Evolutionary conservation across 2,888 invertebrate genomes (phyloP).

Genomic region (Laothoe populi): DNA sequence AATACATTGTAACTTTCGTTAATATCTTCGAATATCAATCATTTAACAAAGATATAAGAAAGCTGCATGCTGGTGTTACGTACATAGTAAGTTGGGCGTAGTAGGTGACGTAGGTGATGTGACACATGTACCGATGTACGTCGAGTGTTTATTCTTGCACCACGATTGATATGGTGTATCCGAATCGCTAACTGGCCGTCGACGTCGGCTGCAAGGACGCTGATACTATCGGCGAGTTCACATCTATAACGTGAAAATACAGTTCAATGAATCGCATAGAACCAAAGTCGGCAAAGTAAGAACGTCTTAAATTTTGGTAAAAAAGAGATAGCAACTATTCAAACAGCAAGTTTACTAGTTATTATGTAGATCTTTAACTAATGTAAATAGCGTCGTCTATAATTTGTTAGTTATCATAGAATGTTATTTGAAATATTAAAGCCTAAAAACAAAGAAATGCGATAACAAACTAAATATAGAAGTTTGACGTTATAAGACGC

Average conservation of each 20-base stretch:
- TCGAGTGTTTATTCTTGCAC: constrained; percentile 53
- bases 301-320: too few species aligned
- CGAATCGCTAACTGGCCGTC: constrained; percentile 82
- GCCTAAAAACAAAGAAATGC: too few species aligned
- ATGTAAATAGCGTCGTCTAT: too few species aligned
- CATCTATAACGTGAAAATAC: constrained; percentile 51
- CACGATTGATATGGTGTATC: constrained; percentile 71
- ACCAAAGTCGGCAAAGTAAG: too few species aligned
- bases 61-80: constrained; percentile 5
- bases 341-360: too few species aligned
- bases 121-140: neutral
- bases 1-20: constrained; percentile 16
- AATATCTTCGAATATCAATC: constrained; percentile 6
- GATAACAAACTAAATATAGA: too few species aligned
- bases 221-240: constrained; percentile 78
- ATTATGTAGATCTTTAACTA: too few species aligned
- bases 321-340: too few species aligned
- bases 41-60: constrained; percentile 11
- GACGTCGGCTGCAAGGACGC: constrained; percentile 73
- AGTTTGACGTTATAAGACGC: too few species aligned
- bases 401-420: too few species aligned
- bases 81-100: constrained; percentile 18
- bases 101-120: neutral
- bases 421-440: too few species aligned
- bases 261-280: too few species aligned